Base-by-base conservation (phyloP, 2,797 vertebrate species). In the Eutrigla gurnardus region DNA sequence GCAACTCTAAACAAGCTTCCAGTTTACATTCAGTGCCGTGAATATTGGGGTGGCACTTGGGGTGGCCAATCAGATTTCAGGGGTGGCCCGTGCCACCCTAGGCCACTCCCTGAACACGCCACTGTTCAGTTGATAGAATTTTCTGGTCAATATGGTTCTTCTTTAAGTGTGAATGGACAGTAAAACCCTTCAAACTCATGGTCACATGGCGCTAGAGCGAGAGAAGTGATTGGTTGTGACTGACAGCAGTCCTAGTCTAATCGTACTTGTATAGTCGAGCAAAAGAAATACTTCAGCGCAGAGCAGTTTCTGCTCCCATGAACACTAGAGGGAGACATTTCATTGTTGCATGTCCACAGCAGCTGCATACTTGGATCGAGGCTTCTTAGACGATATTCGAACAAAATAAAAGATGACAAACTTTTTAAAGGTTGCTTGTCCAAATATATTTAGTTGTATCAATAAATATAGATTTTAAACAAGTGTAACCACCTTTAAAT, bases 381-480 rank as follows among this genome's bases (percentile, higher is more conserved):
- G 33, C 60, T 17, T 86, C 54, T 66, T 50, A 8, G 25, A 60
- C 79, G 61, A 75, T 47, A 17, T 75, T 75, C 76, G 8, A 59
- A 76, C 7, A 75, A 79, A 81, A 39, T 4, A 52, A 12, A n/a
- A n/a, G n/a, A 58, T 50, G 36, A 80, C 46, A 89, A 83, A 83
- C 72, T 43, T 80, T 73, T 83, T 53, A 69, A 82, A 83, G 52
- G 53, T 71, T 78, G 53, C 73, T 80, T 72, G 78, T 91, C 86
- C 60, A 89, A 85, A 75, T 82, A 87, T 86, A 90, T 81, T 90
- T 59, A 65, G 47, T 74, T 81, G 65, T 80, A 84, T 88, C 75
- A 93, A 95, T 94, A 94, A 94, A 94, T 95, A 95, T 82, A 89
- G 68, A 88, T 71, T 86, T 81, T 77, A 80, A 87, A 91, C 63